Evolutionary conservation across 2,113 vertebrate species (phyloP).

Genomic region (Nesoenas mayeri): DNA sequence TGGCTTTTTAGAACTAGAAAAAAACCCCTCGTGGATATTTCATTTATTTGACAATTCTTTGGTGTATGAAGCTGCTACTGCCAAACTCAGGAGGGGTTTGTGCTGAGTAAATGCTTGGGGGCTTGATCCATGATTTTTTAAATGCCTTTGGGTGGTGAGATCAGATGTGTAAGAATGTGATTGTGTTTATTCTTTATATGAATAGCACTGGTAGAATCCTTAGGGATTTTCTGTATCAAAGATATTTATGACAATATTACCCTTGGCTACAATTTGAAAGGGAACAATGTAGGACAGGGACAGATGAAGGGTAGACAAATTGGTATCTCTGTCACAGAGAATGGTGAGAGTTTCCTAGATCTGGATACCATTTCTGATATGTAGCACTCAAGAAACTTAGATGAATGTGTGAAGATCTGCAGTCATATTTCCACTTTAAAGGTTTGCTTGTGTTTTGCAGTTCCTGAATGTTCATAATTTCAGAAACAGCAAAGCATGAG

Average conservation of each 20-base stretch:
- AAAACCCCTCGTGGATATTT: not conserved
- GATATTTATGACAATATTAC: constrained; percentile 21
- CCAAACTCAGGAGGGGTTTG: not conserved
- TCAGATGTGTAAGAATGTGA: not conserved
- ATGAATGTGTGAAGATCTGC: not conserved
- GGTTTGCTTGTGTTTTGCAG: not conserved
- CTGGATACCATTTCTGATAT: not conserved
- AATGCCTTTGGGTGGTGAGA: constrained; percentile 14
- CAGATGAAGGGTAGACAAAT: not conserved
- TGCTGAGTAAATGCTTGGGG: not conserved
- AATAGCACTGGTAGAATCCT: not conserved
- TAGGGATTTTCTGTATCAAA: constrained; percentile 38
- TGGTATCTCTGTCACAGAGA: not conserved
- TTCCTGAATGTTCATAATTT: not conserved
- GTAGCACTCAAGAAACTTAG: not conserved
- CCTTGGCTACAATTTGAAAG: not conserved
- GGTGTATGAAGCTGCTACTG: not conserved
- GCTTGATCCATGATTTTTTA: not conserved
- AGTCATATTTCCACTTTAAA: not conserved
- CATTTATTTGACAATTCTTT: not conserved
- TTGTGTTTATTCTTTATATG: constrained; percentile 40
- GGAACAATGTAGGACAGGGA: not conserved
- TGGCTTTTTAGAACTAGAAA: not conserved
- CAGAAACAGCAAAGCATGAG: not conserved
- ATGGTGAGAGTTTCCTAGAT: not conserved